These are phyloP conservation scores for Pygoscelis adeliae DNA, from an alignment of 2,113 vertebrate species.

Conservation along the genomic window DNA sequence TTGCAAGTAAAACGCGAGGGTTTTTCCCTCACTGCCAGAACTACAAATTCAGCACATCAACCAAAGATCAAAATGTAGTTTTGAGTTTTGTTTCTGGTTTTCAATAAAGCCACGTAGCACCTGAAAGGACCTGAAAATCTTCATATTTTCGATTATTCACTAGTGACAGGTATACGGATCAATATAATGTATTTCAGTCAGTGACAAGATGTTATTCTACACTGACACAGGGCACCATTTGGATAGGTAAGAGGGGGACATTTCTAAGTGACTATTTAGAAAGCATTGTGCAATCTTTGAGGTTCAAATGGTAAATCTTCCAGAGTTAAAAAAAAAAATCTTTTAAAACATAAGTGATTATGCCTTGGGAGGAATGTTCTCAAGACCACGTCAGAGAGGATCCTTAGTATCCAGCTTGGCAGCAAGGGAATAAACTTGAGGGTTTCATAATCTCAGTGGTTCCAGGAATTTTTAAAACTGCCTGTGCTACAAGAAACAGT, in stretches of 20 bases:
- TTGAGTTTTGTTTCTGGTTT: background rate
- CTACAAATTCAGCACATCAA: background rate
- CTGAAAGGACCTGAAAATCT: background rate
- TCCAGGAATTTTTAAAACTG: constrained; percentile 44
- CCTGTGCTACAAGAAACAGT: background rate
- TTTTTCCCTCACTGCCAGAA: background rate
- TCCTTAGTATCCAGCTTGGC: background rate
- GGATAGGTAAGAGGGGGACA: background rate
- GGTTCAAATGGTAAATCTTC: background rate
- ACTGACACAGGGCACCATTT: background rate
- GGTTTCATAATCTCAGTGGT: background rate
- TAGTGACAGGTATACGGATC: background rate
- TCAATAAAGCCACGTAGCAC: background rate
- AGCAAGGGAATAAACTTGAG: constrained; percentile 20
- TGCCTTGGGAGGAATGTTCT: background rate
- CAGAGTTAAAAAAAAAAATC: background rate
- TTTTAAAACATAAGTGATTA: background rate
- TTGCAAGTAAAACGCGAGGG: background rate
- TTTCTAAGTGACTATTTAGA: background rate
- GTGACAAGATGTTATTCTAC: background rate
- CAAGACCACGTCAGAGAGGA: background rate
- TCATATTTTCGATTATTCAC: background rate
- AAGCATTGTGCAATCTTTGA: background rate
- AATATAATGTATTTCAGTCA: background rate
- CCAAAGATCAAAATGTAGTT: background rate